Base-by-base conservation (phyloP, 2,888 invertebrate genomes). In the Lottia scabra region DNA sequence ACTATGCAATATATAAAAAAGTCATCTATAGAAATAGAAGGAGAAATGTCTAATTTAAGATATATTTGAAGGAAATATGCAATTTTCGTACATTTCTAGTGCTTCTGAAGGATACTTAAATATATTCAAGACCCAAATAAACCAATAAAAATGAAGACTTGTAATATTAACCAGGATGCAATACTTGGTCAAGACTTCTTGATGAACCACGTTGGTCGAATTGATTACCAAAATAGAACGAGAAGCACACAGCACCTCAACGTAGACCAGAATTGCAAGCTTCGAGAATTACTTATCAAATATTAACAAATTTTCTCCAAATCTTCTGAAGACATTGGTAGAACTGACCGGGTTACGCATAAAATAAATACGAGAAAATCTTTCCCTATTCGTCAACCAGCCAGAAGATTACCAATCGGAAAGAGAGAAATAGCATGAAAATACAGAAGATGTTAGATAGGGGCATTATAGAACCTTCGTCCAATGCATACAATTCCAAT, bases 401-500 rank as follows among this genome's bases (percentile, higher is more conserved):
- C 70, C 26, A 16, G 76, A 23, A 66, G 73, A 5, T 38, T 70
- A 15, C 75, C 73, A n/a, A 13, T 71, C 16, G 72, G 71, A 16
- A 72, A 70, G 38, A 65, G 71, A 62, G 30, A 70, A 44, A 65
- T 67, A 56, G 73, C 68, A n/a, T 68, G 72, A 70, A 79, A 56
- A 44, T 76, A 3, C 3, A 74, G n/a, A 73, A 70, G 38, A 71
- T 78, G 75, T 48, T 72, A 19, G 46, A 78, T 12, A 19, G 62
- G 46, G 71, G 74, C 15, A 69, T 79, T 5, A 75, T 77, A 26
- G 75, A 78, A 45, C 73, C 75, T 23, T 76, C 76, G 2, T 69
- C 62, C 3, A 76, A 72, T 70, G 69, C 79, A 13, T 80, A 76
- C 76, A 62, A 71, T 4, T 73, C 74, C 10, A 75, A 74, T 15